Conservation (phyloP, 2,113 vertebrate species). For the Chloropsis hardwickii region DNA sequence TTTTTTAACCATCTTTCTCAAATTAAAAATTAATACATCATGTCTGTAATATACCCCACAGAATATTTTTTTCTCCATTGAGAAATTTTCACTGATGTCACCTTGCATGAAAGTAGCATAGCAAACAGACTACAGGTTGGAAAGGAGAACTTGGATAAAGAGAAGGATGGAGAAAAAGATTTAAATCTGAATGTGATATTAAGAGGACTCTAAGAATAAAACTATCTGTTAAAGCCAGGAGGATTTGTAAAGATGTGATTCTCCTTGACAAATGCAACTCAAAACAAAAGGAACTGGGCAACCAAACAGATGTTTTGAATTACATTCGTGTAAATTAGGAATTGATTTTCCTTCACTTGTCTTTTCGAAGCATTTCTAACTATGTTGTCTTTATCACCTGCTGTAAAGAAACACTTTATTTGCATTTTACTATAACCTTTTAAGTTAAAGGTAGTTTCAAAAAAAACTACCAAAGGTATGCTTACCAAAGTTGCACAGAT, state of each 20-base stretch:
- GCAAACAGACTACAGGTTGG: background rate
- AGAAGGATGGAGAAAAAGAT: background rate
- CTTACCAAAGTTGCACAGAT: background rate
- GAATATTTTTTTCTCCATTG: background rate
- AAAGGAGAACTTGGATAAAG: background rate
- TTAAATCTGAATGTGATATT: background rate
- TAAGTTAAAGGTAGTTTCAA: background rate
- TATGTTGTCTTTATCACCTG: slow-evolving; percentile 1
- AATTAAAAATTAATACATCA: background rate
- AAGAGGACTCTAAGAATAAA: background rate
- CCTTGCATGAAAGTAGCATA: background rate
- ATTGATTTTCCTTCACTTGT: slow-evolving; percentile 57
- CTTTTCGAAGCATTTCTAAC: background rate
- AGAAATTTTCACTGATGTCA: background rate
- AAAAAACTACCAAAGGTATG: background rate
- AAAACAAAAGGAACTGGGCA: background rate
- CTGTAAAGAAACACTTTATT: background rate
- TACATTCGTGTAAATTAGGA: slow-evolving; percentile 15
- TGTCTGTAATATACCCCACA: background rate
- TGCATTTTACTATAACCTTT: slow-evolving; percentile 19
- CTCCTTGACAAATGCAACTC: slow-evolving; percentile 16
- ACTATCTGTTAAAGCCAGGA: background rate
- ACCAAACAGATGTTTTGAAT: background rate
- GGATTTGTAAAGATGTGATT: background rate
- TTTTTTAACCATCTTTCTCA: background rate